Conservation (phyloP, 2,797 vertebrate species). For the Meriones psammophilus region DNA sequence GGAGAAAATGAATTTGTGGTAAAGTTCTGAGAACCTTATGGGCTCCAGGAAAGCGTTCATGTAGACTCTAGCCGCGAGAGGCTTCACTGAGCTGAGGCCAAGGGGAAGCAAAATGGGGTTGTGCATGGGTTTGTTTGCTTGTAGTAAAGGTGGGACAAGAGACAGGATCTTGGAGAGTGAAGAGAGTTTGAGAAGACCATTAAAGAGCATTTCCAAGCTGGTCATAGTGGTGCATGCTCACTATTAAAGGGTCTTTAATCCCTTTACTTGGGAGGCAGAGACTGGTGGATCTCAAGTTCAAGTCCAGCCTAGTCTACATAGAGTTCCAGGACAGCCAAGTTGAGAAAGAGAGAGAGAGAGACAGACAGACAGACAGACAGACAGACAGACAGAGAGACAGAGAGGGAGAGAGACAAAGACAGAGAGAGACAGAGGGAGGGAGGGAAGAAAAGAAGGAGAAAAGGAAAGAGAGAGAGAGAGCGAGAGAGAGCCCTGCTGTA, state of each 20-base stretch:
- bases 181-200: not conserved
- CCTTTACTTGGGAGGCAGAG: not conserved
- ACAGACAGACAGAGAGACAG: not conserved
- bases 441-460: not conserved
- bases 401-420: no score
- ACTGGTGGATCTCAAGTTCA: not conserved
- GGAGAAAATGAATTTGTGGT: not conserved
- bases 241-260: not conserved
- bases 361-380: not conserved
- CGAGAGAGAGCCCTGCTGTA: not conserved
- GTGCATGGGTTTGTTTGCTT: not conserved
- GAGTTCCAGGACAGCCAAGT: not conserved
- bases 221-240: no score
- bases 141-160: not conserved
- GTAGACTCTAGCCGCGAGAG: not conserved
- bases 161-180: not conserved
- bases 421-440: not conserved
- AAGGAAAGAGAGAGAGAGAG: not conserved
- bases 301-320: not conserved
- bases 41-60: rapidly evolving
- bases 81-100: not conserved
- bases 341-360: not conserved
- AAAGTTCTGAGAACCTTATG: not conserved
- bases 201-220: not conserved
- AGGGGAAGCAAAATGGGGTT: not conserved